phyloP scores from a whole-genome alignment of 1,140 invertebrate species.

The Dreissena rostriformis region DNA sequence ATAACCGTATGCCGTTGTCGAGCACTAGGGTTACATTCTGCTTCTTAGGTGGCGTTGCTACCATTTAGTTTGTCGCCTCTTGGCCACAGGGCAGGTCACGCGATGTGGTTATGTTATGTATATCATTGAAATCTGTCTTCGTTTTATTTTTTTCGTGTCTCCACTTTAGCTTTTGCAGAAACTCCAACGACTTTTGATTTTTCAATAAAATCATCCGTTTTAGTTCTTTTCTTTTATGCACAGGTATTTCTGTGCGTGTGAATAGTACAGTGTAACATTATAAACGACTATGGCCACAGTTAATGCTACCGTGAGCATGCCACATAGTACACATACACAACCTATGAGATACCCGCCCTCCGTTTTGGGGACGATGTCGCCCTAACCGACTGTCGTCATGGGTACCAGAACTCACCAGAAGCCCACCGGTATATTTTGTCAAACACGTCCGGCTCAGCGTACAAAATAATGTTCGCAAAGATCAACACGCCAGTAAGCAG shows the following conservation, averaged over 20 bases:
- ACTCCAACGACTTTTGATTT: slow-evolving; percentile 72
- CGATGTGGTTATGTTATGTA: slow-evolving; percentile 54
- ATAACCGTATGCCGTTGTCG: background rate
- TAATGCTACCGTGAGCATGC: slow-evolving; percentile 97
- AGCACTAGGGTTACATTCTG: slow-evolving; percentile 15
- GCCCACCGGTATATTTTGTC: slow-evolving; percentile 95
- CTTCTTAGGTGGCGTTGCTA: slow-evolving; percentile 10
- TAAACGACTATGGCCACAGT: slow-evolving; percentile 99
- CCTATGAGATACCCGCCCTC: slow-evolving; percentile 95
- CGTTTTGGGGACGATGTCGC: slow-evolving; percentile 77
- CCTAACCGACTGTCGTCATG: slow-evolving; percentile 99
- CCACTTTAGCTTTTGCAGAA: slow-evolving; percentile 70
- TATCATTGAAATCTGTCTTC: slow-evolving; percentile 56
- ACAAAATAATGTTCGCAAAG: slow-evolving; percentile 79
- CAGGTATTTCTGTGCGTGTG: slow-evolving; percentile 81
- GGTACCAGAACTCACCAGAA: slow-evolving; percentile 99
- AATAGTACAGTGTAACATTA: slow-evolving; percentile 99
- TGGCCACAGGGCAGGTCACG: slow-evolving; percentile 57
- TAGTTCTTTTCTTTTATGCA: slow-evolving; percentile 72
- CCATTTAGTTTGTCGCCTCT: slow-evolving; percentile 9
- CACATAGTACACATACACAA: slow-evolving; percentile 96
- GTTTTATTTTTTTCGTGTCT: slow-evolving; percentile 59
- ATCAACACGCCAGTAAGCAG: slow-evolving; percentile 79
- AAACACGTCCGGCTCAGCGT: slow-evolving; percentile 76
- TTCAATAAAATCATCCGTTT: slow-evolving; percentile 72